Evolutionary conservation across 2,797 vertebrate species (phyloP), one percentile per base, ranked within the genome.

Genomic region (Enteromius afrohamiltoni): DNA sequence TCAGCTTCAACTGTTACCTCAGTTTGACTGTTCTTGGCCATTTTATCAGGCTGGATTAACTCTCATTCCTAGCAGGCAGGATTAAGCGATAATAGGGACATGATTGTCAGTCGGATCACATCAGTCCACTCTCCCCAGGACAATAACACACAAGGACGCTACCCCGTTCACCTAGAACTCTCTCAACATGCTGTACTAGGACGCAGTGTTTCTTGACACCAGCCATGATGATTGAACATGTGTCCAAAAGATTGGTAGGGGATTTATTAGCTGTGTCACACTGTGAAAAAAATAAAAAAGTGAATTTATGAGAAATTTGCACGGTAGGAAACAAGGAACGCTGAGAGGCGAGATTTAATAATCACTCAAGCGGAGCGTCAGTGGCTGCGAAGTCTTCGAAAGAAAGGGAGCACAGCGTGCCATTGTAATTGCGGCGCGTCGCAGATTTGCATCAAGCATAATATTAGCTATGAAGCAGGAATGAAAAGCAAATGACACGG

Each of bases 61-160:
- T 69, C 58, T 49, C 78, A 82, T 51, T 86, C 82, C 75, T 87
- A 89, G 87, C 87, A 83, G 89, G 86, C 86, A 86, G 91, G 90
- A 92, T 90, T 90, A 89, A 77, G 80, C 49, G 86, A 89, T 86
- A 87, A 87, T 88, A 79, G 85, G 87, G 89, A 90, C 90, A 87
- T 80, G 65, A 91, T 95, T 93, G 91, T 90, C 92, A 94, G 90
- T 93, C 93, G 65, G 89, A 91, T 93, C 91, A 92, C 94, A 95
- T 93, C 91, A 85, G 91, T 89, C 87, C 88, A 73, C 0, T 74
- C 42, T 82, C 31, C 77, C 86, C 89, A 85, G 82, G 91, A 92
- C 92, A 92, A 88, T 77, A 85, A 74, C 87, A 89, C 89, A 92
- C 93, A 94, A 95, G 94, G 94, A 95, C 93, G 9, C 77, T 85